A percentile compares a stretch with the other conserved stretches of the same genome.
These are phyloP conservation scores for Hippoglossus stenolepis DNA, from an alignment of 2,113 vertebrate genomes.

Conservation along the genomic window DNA sequence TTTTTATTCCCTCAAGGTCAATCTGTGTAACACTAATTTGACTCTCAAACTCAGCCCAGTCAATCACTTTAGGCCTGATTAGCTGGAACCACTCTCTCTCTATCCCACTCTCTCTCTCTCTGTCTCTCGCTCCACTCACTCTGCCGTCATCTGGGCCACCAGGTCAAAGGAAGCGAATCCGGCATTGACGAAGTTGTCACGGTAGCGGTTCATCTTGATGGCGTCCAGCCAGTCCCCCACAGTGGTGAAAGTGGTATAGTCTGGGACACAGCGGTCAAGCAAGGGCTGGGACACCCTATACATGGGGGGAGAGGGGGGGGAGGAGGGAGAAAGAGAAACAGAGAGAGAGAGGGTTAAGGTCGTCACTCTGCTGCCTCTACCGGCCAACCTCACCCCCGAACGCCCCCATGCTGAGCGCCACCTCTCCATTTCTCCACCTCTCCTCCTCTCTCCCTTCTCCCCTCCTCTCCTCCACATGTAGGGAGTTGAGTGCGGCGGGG, in stretches of 20 bases:
- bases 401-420: constrained; percentile 68
- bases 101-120: neutral
- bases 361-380: constrained; percentile 73
- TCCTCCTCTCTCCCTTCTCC: constrained; percentile 53
- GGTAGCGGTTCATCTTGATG: constrained; percentile 99
- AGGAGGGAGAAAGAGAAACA: constrained; percentile 66
- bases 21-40: constrained; percentile 52
- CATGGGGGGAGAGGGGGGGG: constrained; percentile 60
- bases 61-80: constrained; percentile 58
- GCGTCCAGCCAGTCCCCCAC: constrained; percentile 99
- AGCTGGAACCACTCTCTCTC: constrained; percentile 18
- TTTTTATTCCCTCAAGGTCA: constrained; percentile 63
- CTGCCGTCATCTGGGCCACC: constrained; percentile 98
- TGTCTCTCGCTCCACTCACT: constrained; percentile 86
- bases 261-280: constrained; percentile 96
- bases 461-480: constrained; percentile 52
- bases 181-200: constrained; percentile 96
- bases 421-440: constrained; percentile 80
- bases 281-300: constrained; percentile 94
- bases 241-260: constrained; percentile 98
- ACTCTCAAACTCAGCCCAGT: constrained; percentile 54
- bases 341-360: constrained; percentile 84
- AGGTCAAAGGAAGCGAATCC: constrained; percentile 98
- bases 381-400: constrained; percentile 77
- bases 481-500: constrained; percentile 40